Conservation (phyloP, 2,113 vertebrate genomes). For the Cercocebus atys region DNA sequence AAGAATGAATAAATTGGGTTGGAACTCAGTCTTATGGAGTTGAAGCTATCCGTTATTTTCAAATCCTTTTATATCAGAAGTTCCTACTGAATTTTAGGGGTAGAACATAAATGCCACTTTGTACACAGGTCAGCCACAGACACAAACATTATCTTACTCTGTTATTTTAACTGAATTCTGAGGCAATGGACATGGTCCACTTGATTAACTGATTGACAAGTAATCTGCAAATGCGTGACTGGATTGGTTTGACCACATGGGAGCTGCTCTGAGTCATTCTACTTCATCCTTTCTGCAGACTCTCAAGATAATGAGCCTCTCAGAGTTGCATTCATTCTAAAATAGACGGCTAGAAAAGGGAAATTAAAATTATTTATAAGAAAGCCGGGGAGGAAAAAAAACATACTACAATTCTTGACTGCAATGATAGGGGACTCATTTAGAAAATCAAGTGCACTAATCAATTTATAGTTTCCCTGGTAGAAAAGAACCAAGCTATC, state of each 20-base stretch:
- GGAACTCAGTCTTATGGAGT: not conserved
- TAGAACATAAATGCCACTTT: not conserved
- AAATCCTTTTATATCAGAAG: not conserved
- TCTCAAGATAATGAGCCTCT: slow-evolving; percentile 42
- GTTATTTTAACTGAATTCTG: not conserved
- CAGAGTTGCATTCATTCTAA: slow-evolving; percentile 20
- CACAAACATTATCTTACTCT: not conserved
- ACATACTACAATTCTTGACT: slow-evolving; percentile 3
- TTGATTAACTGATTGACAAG: slow-evolving; percentile 36
- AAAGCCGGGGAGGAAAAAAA: slow-evolving; percentile 24
- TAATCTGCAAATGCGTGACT: not conserved
- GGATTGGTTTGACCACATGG: not conserved
- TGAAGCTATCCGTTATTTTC: not conserved
- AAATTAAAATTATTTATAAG: slow-evolving; percentile 63
- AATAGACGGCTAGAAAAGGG: not conserved
- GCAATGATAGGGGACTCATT: slow-evolving; percentile 23
- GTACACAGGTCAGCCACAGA: not conserved
- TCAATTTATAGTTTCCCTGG: slow-evolving; percentile 42
- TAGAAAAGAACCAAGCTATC: not conserved
- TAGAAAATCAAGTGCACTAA: slow-evolving; percentile 56
- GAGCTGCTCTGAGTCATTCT: not conserved
- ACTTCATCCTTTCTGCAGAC: not conserved
- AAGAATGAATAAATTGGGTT: not conserved
- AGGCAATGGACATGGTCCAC: not conserved
- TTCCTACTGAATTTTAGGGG: not conserved